Evolutionary conservation across 2,888 invertebrate genomes (phyloP), one percentile per base, ranked within the genome.

Genomic region (Ornithoptera priamus): DNA sequence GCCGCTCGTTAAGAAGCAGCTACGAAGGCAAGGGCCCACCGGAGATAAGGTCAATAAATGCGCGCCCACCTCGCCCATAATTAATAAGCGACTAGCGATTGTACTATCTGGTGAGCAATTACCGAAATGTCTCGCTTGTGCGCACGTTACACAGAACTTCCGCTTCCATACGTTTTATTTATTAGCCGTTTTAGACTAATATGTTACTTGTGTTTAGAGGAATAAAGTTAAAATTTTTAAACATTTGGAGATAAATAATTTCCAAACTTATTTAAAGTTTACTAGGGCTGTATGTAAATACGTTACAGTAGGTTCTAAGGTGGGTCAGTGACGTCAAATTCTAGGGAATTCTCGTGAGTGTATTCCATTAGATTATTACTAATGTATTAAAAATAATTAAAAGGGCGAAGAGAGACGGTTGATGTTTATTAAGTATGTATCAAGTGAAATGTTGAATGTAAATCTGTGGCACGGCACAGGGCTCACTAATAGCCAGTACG

Each of bases 11-110:
- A 87, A 84, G 84, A 83, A 82, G 80, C 81, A 81, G 84, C 75
- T 79, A 81, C 82, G 86, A 85, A 85, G 83, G 85, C 84, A 80
- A 87, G 87, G 86, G 85, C 81, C 81, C 78, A 85, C 89, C 89
- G 90, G 90, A 89, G 90, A 90, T 91, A 90, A 85, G 89, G 88
- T 88, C 89, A 87, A 89, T 90, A 90, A 90, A 88, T 88, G 86
- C 86, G 86, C 86, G 85, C 84, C 81, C 85, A 80, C 81, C 80
- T 81, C 78, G 77, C 81, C 87, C 85, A 83, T 89, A 89, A 88
- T 89, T 89, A 90, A 90, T 90, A 90, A 86, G 83, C 82, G 76
- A 76, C 74, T 24, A 30, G 78, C 71, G 74, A 81, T 80, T 86
- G 88, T 89, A 86, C 73, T 75, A 85, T 88, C 88, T 82, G 75